Conservation (phyloP, 1,140 invertebrate genomes). For the Yoshiicerus persimilis region DNA sequence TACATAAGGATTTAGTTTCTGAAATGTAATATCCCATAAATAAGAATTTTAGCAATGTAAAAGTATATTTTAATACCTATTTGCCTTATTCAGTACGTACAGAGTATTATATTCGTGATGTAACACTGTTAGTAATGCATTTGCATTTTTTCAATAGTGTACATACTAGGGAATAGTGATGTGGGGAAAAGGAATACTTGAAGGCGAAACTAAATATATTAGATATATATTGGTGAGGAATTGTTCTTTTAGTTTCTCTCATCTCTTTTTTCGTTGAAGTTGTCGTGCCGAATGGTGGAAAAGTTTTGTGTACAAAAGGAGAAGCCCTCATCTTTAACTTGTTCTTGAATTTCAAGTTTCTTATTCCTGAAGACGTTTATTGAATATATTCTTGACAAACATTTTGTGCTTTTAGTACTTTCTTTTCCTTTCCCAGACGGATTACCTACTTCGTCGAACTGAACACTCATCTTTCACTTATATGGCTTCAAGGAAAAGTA, state of each 20-base stretch:
- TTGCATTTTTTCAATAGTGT: no score
- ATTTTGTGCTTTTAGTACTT: background rate
- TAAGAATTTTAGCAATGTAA: no score
- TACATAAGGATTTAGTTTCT: no score
- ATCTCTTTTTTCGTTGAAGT: background rate
- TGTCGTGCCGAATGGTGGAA: background rate
- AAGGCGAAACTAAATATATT: background rate
- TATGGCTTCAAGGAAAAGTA: background rate
- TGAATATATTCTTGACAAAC: background rate
- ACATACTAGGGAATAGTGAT: no score
- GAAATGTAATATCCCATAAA: no score
- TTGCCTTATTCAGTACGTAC: no score
- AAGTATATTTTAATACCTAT: no score
- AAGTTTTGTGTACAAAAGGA: background rate
- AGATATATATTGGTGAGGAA: background rate
- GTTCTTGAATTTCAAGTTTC: background rate
- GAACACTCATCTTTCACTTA: background rate
- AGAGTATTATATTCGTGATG: no score
- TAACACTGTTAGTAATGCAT: no score
- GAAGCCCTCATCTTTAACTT: background rate
- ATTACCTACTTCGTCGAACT: background rate
- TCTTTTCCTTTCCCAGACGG: background rate
- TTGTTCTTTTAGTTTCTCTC: background rate
- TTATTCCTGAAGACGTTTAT: background rate
- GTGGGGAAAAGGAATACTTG: no score